Evolutionary conservation across 2,797 vertebrate species (phyloP).

Genomic region (Amblyopsis hoosieri): DNA sequence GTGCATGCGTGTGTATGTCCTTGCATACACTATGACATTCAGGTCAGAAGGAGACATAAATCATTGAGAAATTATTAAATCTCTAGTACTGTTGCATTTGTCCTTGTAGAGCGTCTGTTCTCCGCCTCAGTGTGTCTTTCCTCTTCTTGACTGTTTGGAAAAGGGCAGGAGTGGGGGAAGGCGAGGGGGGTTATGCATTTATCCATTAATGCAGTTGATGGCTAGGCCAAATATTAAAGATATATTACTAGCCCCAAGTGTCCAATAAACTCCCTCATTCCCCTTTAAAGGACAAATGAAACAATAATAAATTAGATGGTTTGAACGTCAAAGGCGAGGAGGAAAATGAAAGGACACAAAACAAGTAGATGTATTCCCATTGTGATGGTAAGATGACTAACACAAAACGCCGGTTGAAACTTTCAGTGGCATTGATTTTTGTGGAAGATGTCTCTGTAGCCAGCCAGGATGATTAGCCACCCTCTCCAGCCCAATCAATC

Average conservation of each 20-base stretch:
- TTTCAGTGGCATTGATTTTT: constrained; percentile 70
- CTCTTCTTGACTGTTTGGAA: constrained; percentile 35
- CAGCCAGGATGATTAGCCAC: constrained; percentile 56
- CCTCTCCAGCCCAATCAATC: constrained; percentile 46
- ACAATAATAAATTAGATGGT: constrained; percentile 55
- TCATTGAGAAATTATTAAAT: constrained; percentile 43
- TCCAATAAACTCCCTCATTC: constrained; percentile 45
- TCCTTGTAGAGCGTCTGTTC: constrained; percentile 36
- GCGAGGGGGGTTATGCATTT: constrained; percentile 38
- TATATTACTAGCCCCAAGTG: constrained; percentile 44
- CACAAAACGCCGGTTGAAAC: constrained; percentile 27
- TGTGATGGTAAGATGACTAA: constrained; percentile 36
- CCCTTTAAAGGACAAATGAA: constrained; percentile 50
- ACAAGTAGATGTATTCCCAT: constrained; percentile 40
- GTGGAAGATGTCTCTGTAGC: constrained; percentile 68
- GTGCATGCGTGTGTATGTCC: constrained; percentile 18
- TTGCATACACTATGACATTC: constrained; percentile 3
- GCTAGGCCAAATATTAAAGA: constrained; percentile 39
- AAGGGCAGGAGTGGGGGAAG: too few species aligned
- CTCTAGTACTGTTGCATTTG: constrained; percentile 39
- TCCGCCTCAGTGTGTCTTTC: constrained; percentile 38
- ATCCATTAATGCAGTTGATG: constrained; percentile 49
- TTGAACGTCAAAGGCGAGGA: constrained; percentile 46
- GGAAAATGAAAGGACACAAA: constrained; percentile 38
- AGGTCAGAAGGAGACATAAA: constrained; percentile 37